A percentile compares a stretch with the other conserved stretches of the same genome.
phyloP scores from a whole-genome alignment of 2,888 invertebrate genomes.

The Adelphocoris suturalis region DNA sequence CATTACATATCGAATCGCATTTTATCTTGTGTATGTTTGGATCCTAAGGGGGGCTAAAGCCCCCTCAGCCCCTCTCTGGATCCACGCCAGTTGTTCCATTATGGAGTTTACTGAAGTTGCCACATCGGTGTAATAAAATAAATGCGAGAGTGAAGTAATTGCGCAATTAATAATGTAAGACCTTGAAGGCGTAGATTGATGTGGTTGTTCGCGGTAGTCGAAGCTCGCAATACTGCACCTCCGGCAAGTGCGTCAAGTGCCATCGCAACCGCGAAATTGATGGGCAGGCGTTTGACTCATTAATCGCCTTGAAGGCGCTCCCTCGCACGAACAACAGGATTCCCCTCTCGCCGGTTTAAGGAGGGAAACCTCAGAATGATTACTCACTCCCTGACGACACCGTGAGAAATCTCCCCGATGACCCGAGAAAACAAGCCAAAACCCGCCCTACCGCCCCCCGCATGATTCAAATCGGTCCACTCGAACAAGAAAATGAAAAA shows the following conservation, averaged over 20 bases:
- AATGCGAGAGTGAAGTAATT: too few species aligned
- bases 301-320: neutral
- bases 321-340: neutral
- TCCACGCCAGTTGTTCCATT: too few species aligned
- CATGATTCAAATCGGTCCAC: neutral
- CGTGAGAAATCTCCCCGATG: neutral
- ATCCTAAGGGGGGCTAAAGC: too few species aligned
- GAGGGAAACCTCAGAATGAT: conserved; percentile 12
- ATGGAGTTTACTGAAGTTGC: too few species aligned
- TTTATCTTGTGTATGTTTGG: too few species aligned
- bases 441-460: too few species aligned
- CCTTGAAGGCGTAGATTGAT: too few species aligned
- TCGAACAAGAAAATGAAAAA: neutral
- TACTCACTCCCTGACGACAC: conserved; percentile 16
- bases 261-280: neutral
- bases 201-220: neutral
- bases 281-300: neutral
- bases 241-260: neutral
- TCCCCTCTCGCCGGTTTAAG: neutral
- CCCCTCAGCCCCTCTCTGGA: too few species aligned
- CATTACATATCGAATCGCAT: too few species aligned
- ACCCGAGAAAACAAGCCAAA: neutral
- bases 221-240: conserved; percentile 22
- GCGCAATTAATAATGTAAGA: too few species aligned
- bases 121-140: too few species aligned